Percentiles rank a stretch among this genome's conserved stretches.
phyloP scores from a whole-genome alignment of 2,888 invertebrate species.

The Xanthorhoe designata region DNA sequence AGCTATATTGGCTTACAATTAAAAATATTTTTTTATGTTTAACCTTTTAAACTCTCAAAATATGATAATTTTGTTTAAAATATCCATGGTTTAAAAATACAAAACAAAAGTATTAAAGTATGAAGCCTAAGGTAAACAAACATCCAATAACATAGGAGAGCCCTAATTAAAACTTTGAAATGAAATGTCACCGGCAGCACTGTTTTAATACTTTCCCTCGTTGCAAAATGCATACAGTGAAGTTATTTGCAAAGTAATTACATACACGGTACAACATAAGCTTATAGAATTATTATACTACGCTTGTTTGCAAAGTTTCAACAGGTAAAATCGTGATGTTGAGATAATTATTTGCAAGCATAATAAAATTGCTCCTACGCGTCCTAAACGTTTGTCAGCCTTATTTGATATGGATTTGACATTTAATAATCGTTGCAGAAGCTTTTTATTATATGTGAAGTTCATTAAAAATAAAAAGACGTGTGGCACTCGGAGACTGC shows the following conservation, averaged over 20 bases:
- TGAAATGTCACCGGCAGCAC: constrained; percentile 24
- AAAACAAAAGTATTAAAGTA: not conserved
- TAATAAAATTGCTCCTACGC: no score
- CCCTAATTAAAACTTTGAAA: not conserved
- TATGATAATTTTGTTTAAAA: not conserved
- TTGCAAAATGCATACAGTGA: not conserved
- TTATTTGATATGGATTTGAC: no score
- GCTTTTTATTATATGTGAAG: no score
- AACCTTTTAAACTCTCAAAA: no score
- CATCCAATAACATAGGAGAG: not conserved
- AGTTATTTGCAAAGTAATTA: not conserved
- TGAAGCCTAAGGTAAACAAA: not conserved
- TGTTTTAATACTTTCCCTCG: not conserved
- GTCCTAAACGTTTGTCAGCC: no score
- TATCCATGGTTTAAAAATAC: not conserved
- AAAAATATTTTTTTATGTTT: no score
- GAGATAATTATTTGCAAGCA: not conserved
- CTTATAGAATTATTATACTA: not conserved
- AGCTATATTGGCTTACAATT: no score
- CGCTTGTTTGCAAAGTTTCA: not conserved
- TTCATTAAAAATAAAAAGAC: no score
- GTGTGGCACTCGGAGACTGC: no score
- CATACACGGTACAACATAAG: not conserved
- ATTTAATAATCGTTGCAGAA: no score
- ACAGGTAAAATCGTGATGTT: not conserved